A percentile compares a stretch with the other conserved stretches of the same genome.
phyloP scores from a whole-genome alignment of 2,113 vertebrate genomes.

The Nothobranchius furzeri region DNA sequence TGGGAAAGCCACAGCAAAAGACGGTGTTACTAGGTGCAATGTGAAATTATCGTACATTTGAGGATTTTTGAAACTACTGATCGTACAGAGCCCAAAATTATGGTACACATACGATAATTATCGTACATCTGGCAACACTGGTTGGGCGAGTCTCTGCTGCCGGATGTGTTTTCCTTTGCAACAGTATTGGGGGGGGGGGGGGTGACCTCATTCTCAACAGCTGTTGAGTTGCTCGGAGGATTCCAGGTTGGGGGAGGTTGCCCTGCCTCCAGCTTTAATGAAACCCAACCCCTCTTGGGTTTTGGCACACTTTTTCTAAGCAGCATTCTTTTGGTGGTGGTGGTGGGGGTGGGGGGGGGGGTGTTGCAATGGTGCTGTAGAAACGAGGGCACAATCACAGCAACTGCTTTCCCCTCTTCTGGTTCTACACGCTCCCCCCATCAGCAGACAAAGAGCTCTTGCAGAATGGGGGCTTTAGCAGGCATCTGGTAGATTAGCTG shows the following conservation, averaged over 20 bases:
- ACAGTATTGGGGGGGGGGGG: conserved; percentile 34
- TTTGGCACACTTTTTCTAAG: conserved; percentile 73
- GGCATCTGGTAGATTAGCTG: conserved; percentile 77
- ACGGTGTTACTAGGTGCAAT: too few relatives aligned
- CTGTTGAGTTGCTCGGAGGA: conserved; percentile 59
- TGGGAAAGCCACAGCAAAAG: too few relatives aligned
- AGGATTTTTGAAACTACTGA: too few relatives aligned
- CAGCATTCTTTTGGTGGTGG: conserved; percentile 56
- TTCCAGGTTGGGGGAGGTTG: conserved; percentile 33
- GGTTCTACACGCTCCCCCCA: conserved; percentile 65
- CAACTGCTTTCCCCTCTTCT: conserved; percentile 33
- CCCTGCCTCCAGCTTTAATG: conserved; percentile 27
- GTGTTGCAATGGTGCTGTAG: conserved; percentile 34
- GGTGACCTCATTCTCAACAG: conserved; percentile 49
- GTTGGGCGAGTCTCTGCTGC: conserved; percentile 23
- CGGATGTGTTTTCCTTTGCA: conserved; percentile 56
- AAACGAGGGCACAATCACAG: conserved; percentile 53
- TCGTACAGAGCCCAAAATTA: too few relatives aligned
- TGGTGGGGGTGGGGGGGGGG: conserved; percentile 28
- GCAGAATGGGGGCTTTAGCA: conserved; percentile 53
- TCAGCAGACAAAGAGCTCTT: conserved; percentile 72
- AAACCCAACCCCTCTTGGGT: conserved; percentile 43
- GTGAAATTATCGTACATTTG: too few relatives aligned
- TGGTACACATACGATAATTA: too few relatives aligned
- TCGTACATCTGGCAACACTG: too few relatives aligned